Evolutionary conservation across 2,113 vertebrate species (phyloP), one percentile per base, ranked within the genome.

Genomic region (Naja naja): DNA sequence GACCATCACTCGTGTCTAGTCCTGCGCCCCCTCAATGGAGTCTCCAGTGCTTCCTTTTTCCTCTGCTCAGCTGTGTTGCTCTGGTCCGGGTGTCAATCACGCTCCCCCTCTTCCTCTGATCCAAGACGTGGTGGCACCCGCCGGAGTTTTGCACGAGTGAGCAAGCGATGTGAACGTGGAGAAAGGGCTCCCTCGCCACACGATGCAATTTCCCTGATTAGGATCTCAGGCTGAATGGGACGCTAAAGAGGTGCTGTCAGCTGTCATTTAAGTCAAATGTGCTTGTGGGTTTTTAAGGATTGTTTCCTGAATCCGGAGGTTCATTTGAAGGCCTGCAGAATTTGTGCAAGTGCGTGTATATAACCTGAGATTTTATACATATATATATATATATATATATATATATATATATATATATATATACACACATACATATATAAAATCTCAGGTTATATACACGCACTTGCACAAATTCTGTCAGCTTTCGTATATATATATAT

Each of bases 201-300:
- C 94, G 90, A 90, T 58, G 85, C 95, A 91, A 85, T 94, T 95
- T 95, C 94, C 92, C 93, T 96, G 95, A 97, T 97, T 97, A 96
- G 96, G 95, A 86, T 90, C 90, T 94, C 93, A 89, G 90, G 90
- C 94, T 95, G 91, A 96, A 92, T 0, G 0, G 81, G n/a, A 27
- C 58, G 87, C 91, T 96, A 94, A 94, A 96, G 94, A 93, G 93
- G 91, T 95, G 16, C 93, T 96, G 96, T 94, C 95, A 95, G 95
- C 18, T 95, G 95, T 93, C 93, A 94, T 97, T 96, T 95, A 91
- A 94, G 23, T 27, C 86, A 93, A 91, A 95, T 52, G 64, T n/a
- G 88, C 88, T 52, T 92, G 95, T 92, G 89, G 69, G 85, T 49
- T 60, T 89, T 90, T 95, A 94, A 60, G 94, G 47, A 88, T 90